Evolutionary conservation across 1,140 invertebrate genomes (phyloP).

Genomic region (Dendrolimus kikuchii): DNA sequence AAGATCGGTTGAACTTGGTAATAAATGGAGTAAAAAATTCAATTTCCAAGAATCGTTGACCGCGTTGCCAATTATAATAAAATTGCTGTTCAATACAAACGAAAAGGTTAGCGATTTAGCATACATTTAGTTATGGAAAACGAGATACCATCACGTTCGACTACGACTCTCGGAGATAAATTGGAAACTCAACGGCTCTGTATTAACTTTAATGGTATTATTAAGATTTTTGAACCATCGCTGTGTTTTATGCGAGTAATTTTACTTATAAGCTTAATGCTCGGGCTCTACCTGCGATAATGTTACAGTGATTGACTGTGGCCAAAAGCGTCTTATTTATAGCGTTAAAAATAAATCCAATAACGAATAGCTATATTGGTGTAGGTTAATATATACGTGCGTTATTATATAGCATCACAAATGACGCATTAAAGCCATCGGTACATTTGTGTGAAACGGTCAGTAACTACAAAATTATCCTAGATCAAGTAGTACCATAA

Average conservation of each 20-base stretch:
- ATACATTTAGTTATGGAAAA: constrained; percentile 27
- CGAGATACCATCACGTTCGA: constrained; percentile 5
- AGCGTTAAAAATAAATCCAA: constrained; percentile 3
- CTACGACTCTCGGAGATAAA: background rate
- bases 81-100: constrained; percentile 57
- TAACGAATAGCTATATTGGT: constrained; percentile 15
- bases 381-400: too few relatives aligned
- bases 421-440: too few relatives aligned
- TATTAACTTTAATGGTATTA: background rate
- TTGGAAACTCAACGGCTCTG: background rate
- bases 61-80: constrained; percentile 64
- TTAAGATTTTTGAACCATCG: background rate
- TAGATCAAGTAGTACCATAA: too few relatives aligned
- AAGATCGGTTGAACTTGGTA: constrained; percentile 52
- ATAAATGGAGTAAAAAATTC: constrained; percentile 46
- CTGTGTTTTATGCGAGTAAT: background rate
- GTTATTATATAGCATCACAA: too few relatives aligned
- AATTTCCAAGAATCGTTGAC: constrained; percentile 61
- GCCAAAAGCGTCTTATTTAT: background rate
- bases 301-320: background rate
- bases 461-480: too few relatives aligned
- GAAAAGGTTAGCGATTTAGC: constrained; percentile 46
- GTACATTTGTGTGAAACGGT: too few relatives aligned
- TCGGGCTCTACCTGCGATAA: too few relatives aligned
- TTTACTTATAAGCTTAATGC: too few relatives aligned